Conservation (phyloP, 2,888 invertebrate species). For the Dolichomitus sp. region DNA sequence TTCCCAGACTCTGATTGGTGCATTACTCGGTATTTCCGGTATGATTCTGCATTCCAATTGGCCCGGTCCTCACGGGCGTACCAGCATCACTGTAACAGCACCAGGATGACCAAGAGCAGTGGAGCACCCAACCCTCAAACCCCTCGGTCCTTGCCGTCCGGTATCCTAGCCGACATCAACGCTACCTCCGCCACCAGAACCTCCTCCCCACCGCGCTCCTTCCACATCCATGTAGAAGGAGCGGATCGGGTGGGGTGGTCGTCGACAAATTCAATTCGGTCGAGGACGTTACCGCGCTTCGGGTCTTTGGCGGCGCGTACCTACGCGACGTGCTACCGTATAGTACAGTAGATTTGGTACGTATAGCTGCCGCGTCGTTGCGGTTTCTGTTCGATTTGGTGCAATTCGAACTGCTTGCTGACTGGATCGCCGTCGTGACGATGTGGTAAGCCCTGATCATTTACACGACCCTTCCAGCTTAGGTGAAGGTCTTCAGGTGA, state of each 20-base stretch:
- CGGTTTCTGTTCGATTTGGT: slow-evolving; percentile 60
- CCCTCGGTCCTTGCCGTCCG: slow-evolving; percentile 26
- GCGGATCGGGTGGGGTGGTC: slow-evolving; percentile 86
- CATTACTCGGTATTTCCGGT: slow-evolving; percentile 86
- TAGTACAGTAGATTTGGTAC: slow-evolving; percentile 7
- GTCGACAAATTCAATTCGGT: slow-evolving; percentile 95
- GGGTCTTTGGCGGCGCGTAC: slow-evolving; percentile 90
- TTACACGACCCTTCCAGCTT: slow-evolving; percentile 13
- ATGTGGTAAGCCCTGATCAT: slow-evolving; percentile 55
- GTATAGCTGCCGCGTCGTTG: slow-evolving; percentile 57
- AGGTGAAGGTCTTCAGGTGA: too few species aligned
- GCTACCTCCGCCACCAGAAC: slow-evolving; percentile 58
- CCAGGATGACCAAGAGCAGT: slow-evolving; percentile 48
- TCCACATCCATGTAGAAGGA: slow-evolving; percentile 37
- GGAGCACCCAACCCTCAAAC: slow-evolving; percentile 58
- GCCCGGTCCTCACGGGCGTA: slow-evolving; percentile 75
- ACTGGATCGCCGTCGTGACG: slow-evolving; percentile 54
- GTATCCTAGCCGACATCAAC: slow-evolving; percentile 61
- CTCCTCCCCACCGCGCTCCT: slow-evolving; percentile 24
- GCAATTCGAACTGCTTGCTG: slow-evolving; percentile 47
- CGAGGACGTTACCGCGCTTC: slow-evolving; percentile 94
- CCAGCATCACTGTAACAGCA: slow-evolving; percentile 66
- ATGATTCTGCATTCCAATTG: slow-evolving; percentile 86
- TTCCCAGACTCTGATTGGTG: slow-evolving; percentile 86
- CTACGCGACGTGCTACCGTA: slow-evolving; percentile 19